phyloP scores from a whole-genome alignment of 1,140 invertebrate species.

The Ceratosolen solmsi region DNA sequence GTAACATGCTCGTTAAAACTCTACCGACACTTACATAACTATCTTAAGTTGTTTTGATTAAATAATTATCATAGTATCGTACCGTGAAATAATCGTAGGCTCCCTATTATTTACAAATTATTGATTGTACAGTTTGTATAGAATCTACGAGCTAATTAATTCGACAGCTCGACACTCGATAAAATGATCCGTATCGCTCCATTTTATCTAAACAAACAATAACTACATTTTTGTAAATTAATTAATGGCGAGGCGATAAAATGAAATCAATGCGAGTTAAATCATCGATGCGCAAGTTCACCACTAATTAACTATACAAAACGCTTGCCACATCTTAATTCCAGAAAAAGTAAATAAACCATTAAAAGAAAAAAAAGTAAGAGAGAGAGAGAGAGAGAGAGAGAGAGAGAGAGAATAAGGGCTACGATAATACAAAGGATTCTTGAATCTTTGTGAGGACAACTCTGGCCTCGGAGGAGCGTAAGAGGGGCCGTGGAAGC shows the following conservation, averaged over 20 bases:
- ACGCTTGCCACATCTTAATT: background rate
- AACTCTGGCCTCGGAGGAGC: constrained; percentile 61
- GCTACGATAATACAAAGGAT: constrained; percentile 1
- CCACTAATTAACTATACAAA: background rate
- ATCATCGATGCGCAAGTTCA: background rate
- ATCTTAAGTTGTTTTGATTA: too few species aligned
- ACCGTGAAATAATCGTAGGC: too few species aligned
- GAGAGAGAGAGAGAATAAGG: background rate
- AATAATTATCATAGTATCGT: too few species aligned
- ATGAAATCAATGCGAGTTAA: background rate
- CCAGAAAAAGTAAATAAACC: background rate
- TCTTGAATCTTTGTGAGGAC: constrained; percentile 62
- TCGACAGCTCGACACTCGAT: background rate
- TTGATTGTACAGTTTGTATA: too few species aligned
- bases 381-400: background rate
- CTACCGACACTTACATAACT: too few species aligned
- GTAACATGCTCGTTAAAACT: too few species aligned
- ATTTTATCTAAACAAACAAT: too few species aligned
- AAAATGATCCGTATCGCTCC: too few species aligned
- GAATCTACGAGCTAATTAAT: background rate
- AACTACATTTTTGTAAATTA: too few species aligned
- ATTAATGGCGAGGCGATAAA: too few species aligned
- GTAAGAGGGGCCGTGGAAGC: background rate
- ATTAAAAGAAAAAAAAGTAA: background rate
- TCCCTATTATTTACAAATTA: too few species aligned